A percentile compares a stretch with the other conserved stretches of the same genome.
phyloP scores from a whole-genome alignment of 2,888 invertebrate species.

The Atethmia centrago region DNA sequence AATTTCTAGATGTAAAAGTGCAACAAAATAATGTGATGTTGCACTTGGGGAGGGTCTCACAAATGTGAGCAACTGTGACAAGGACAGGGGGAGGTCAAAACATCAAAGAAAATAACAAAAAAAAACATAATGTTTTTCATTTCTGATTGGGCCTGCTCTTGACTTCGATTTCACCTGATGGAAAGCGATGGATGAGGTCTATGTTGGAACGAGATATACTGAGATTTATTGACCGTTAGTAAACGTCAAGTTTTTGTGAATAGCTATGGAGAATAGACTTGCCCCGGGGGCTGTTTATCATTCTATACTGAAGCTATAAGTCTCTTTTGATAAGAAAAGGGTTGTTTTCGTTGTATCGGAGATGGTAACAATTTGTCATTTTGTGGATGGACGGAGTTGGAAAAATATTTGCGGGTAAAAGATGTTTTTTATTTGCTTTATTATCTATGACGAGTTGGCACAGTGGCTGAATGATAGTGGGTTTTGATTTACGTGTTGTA shows the following conservation, averaged over 20 bases:
- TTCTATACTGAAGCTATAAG: slow-evolving; percentile 21
- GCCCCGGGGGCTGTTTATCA: slow-evolving; percentile 27
- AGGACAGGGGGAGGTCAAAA: no score
- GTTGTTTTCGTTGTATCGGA: slow-evolving; percentile 32
- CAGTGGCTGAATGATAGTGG: neutral
- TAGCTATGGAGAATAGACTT: neutral
- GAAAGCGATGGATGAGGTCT: no score
- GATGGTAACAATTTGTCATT: slow-evolving; percentile 28
- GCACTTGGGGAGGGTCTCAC: no score
- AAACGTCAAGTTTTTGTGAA: slow-evolving; percentile 41
- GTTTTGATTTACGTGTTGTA: neutral
- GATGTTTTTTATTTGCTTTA: neutral
- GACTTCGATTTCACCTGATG: no score
- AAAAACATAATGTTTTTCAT: no score
- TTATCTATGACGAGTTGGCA: neutral
- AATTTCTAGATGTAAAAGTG: no score
- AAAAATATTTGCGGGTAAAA: neutral
- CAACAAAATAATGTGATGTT: no score
- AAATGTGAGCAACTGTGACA: no score
- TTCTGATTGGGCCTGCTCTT: no score
- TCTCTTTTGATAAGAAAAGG: slow-evolving; percentile 41
- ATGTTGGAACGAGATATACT: neutral
- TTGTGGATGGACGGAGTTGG: neutral
- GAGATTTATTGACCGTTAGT: slow-evolving; percentile 31
- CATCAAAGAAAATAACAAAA: no score